Percentiles rank a stretch among this genome's conserved stretches.
These are phyloP conservation scores for Sialis lutaria DNA, from an alignment of 2,888 invertebrate genomes.

Conservation along the genomic window DNA sequence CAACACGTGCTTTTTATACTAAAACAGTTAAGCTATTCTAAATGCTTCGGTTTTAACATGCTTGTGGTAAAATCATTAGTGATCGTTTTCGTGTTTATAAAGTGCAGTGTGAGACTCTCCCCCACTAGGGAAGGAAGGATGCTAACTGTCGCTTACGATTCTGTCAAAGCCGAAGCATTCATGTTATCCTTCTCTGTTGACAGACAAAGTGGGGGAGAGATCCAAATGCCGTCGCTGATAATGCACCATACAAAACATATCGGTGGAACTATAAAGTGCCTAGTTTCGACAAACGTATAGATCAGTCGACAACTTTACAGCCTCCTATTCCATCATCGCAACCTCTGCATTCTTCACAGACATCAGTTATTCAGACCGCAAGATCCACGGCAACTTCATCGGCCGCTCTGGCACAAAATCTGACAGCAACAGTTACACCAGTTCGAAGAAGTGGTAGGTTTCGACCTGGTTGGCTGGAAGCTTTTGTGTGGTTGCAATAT, in stretches of 20 bases:
- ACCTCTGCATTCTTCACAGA: conserved; percentile 3
- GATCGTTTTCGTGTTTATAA: no score
- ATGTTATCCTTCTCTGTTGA: conserved; percentile 44
- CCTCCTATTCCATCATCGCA: conserved; percentile 1
- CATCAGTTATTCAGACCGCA: neutral
- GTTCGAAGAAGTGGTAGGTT: conserved; percentile 46
- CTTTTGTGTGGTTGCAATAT: conserved; percentile 56
- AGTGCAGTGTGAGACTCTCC: conserved; percentile 11
- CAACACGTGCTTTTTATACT: no score
- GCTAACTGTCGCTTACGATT: conserved; percentile 9
- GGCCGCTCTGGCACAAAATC: neutral
- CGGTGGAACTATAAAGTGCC: neutral
- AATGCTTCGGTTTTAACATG: neutral
- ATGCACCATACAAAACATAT: conserved; percentile 4
- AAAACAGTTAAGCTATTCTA: no score
- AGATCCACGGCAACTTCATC: conserved; percentile 6
- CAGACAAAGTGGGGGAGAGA: conserved; percentile 37
- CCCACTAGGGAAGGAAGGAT: conserved; percentile 19
- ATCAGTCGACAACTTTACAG: neutral
- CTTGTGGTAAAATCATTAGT: no score
- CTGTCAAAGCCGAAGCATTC: conserved; percentile 7
- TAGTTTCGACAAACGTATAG: conserved; percentile 13
- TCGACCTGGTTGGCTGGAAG: conserved; percentile 45
- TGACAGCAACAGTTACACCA: conserved; percentile 11
- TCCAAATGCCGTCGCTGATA: conserved; percentile 14